Base-by-base conservation (phyloP, 2,888 invertebrate genomes). In the Rapana venosa region DNA sequence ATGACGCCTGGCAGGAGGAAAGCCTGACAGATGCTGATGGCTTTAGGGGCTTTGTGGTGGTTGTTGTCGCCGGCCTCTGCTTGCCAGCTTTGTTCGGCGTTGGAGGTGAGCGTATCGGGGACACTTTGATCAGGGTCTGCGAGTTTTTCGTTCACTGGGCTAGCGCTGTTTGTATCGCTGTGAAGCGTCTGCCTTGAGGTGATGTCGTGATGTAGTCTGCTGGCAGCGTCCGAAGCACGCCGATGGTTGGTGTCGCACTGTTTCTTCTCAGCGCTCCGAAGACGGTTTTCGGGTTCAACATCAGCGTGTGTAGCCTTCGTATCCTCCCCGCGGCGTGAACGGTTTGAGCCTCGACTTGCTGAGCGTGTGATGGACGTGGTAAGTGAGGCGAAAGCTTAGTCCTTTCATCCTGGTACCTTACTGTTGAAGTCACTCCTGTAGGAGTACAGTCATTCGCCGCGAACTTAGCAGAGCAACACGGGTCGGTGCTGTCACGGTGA, bases 1-100 rank as follows among this genome's bases (percentile, higher is more conserved):
- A 95, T 92, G 86, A 96, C 96, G 20, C 96, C 96, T 58, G 96
- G 96, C 66, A 96, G 91, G n/a, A 94, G 91, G n/a, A 95, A 91
- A 47, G 96, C 96, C 88, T 92, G 92, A 88, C 92, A 94, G 86
- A 96, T 94, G 35, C 58, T 32, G 30, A 87, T 47, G 1, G 87
- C 74, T 87, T 87, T 70, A 4, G 74, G 87, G 26, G 5, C 81
- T 26, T 26, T 47, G 36, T 79, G 1, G 5, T 17, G 36, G 26
- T 4, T 83, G 81, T 13, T 83, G 13, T 47, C 20, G 22, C 0
- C 0, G 5, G 36, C 26, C 26, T 83, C 26, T 22, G 17, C 17
- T 26, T 66, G 66, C 17, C 5, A 22, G 66, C 17, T 2, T 26
- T 66, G 35, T 35, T 79, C 15, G 0, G 11, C 35, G 2, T 32